Conservation (phyloP, 2,797 vertebrate species). For the Neosilurus mollespiculum region DNA sequence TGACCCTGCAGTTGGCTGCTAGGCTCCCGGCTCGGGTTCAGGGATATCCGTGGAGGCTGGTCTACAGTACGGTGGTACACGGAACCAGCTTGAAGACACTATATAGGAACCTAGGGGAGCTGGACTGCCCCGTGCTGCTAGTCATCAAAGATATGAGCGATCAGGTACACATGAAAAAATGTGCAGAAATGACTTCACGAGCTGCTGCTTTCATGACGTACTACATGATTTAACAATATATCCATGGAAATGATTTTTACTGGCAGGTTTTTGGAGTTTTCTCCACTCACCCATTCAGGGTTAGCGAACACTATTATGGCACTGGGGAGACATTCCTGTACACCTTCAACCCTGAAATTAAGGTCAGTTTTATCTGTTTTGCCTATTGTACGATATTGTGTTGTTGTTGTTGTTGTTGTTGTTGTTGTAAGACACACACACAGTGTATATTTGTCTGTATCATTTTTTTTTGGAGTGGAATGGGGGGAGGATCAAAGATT, state of each 20-base stretch:
- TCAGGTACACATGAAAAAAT: constrained; percentile 74
- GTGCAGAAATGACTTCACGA: background rate
- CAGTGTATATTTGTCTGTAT: too few relatives aligned
- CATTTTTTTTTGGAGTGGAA: too few relatives aligned
- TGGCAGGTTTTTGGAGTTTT: constrained; percentile 92
- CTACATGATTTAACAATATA: background rate
- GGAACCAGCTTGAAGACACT: constrained; percentile 96
- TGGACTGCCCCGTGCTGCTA: constrained; percentile 91
- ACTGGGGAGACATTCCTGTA: constrained; percentile 97
- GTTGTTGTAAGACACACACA: too few relatives aligned
- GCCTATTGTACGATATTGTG: too few relatives aligned
- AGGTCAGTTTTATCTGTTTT: constrained; percentile 69
- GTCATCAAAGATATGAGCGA: constrained; percentile 94
- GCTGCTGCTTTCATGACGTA: background rate
- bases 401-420: too few relatives aligned
- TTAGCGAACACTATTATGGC: constrained; percentile 96
- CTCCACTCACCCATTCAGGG: constrained; percentile 92
- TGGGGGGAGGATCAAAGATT: too few relatives aligned
- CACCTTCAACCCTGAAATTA: constrained; percentile 93
- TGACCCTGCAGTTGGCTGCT: constrained; percentile 77
- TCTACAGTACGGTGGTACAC: constrained; percentile 88
- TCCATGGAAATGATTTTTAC: background rate
- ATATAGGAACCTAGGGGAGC: constrained; percentile 83
- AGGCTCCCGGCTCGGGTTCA: constrained; percentile 92
- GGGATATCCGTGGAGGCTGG: constrained; percentile 89